phyloP scores from a whole-genome alignment of 2,888 invertebrate species.

The Parnassius smintheus region DNA sequence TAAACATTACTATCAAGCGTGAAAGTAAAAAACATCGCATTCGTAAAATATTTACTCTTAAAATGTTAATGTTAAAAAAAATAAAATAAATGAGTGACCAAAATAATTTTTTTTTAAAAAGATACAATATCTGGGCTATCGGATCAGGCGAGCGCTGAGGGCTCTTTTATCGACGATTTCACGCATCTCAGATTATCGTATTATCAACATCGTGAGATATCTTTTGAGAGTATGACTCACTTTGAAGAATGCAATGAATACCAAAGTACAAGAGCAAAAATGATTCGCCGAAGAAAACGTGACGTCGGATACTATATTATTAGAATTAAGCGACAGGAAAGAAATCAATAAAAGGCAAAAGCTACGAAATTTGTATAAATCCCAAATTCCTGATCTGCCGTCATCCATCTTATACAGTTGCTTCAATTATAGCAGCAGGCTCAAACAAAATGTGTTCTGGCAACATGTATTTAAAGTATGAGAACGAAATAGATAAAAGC shows the following conservation, averaged over 20 bases:
- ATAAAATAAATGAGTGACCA: slow-evolving; percentile 25
- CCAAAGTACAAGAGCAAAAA: slow-evolving; percentile 30
- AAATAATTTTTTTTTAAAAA: slow-evolving; percentile 10
- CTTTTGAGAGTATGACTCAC: slow-evolving; percentile 20
- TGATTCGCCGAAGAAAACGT: slow-evolving; percentile 18
- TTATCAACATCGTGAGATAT: slow-evolving; percentile 39
- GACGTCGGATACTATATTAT: slow-evolving; percentile 20
- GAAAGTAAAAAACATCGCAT: no score
- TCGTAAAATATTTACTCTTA: no score
- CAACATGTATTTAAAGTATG: slow-evolving; percentile 45
- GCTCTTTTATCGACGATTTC: slow-evolving; percentile 53
- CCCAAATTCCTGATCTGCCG: slow-evolving; percentile 54
- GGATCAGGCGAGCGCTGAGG: slow-evolving; percentile 23
- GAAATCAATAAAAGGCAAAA: slow-evolving; percentile 38
- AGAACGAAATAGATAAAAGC: slow-evolving; percentile 47
- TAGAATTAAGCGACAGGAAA: slow-evolving; percentile 30
- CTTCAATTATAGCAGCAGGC: slow-evolving; percentile 52
- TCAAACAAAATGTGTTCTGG: slow-evolving; percentile 44
- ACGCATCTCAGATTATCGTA: slow-evolving; percentile 59
- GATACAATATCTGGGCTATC: background rate
- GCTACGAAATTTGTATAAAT: slow-evolving; percentile 44
- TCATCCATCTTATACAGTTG: slow-evolving; percentile 48
- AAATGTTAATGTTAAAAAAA: no score
- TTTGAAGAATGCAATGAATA: slow-evolving; percentile 18
- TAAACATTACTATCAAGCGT: no score